phyloP scores from a whole-genome alignment of 2,888 invertebrate species.

The Automeris io region DNA sequence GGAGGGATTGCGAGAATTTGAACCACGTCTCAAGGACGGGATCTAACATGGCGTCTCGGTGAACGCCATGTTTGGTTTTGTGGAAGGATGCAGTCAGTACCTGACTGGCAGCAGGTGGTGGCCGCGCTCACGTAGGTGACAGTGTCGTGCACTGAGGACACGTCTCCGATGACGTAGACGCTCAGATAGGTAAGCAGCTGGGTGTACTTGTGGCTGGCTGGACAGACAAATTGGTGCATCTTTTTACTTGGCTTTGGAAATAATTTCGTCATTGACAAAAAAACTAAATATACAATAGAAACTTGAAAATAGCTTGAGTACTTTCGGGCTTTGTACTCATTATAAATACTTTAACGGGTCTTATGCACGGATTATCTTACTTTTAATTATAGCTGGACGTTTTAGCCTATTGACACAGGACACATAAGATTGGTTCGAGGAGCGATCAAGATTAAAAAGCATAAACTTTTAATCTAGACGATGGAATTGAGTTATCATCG shows the following conservation, averaged over 20 bases:
- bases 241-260: neutral
- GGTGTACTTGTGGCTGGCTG: conserved; percentile 13
- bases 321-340: neutral
- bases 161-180: conserved; percentile 20
- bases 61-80: neutral
- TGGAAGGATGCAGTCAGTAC: neutral
- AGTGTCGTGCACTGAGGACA: conserved; percentile 25
- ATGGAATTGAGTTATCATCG: too few relatives aligned
- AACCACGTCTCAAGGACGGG: too few relatives aligned
- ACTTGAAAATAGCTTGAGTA: neutral
- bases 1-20: neutral
- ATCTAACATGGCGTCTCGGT: too few relatives aligned
- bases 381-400: neutral
- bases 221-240: neutral
- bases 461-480: too few relatives aligned
- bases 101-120: conserved; percentile 17
- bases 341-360: neutral
- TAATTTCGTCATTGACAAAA: neutral
- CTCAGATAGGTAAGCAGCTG: conserved; percentile 15
- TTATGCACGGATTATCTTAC: neutral
- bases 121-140: conserved; percentile 21
- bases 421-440: too few relatives aligned
- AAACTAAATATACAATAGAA: neutral
- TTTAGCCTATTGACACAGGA: too few relatives aligned
- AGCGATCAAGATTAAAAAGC: too few relatives aligned